A percentile compares a stretch with the other conserved stretches of the same genome.
Conservation (phyloP, 2,113 vertebrate genomes). For the Cyanoliseus patagonus region DNA sequence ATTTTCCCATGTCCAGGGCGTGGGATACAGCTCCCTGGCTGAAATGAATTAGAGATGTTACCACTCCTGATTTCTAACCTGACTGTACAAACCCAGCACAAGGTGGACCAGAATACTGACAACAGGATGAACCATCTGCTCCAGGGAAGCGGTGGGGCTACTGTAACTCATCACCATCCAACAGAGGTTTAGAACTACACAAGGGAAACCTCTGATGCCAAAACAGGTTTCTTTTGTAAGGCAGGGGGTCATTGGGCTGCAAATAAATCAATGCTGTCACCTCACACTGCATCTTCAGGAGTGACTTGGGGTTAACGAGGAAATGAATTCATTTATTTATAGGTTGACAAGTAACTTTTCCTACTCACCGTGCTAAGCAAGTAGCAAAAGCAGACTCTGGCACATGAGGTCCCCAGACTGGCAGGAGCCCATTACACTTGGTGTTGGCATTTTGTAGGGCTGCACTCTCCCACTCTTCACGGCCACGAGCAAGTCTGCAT, state of each 20-base stretch:
- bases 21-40: neutral
- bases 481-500: slow-evolving; percentile 88
- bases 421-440: slow-evolving; percentile 98
- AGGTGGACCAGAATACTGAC: neutral
- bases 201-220: neutral
- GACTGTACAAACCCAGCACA: neutral
- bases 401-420: slow-evolving; percentile 96
- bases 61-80: neutral
- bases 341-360: neutral
- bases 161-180: neutral
- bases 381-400: slow-evolving; percentile 99
- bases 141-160: neutral
- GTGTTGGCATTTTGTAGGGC: slow-evolving; percentile 98
- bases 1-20: neutral
- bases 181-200: neutral
- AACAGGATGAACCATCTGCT: neutral
- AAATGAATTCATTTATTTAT: neutral
- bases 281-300: neutral
- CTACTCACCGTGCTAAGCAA: slow-evolving; percentile 90
- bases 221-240: neutral
- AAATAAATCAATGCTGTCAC: neutral
- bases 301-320: neutral
- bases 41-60: neutral
- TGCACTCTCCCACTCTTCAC: slow-evolving; percentile 98
- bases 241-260: neutral